These are phyloP conservation scores for Gasterosteus nipponicus DNA, from an alignment of 2,113 vertebrate genomes.

Conservation along the genomic window DNA sequence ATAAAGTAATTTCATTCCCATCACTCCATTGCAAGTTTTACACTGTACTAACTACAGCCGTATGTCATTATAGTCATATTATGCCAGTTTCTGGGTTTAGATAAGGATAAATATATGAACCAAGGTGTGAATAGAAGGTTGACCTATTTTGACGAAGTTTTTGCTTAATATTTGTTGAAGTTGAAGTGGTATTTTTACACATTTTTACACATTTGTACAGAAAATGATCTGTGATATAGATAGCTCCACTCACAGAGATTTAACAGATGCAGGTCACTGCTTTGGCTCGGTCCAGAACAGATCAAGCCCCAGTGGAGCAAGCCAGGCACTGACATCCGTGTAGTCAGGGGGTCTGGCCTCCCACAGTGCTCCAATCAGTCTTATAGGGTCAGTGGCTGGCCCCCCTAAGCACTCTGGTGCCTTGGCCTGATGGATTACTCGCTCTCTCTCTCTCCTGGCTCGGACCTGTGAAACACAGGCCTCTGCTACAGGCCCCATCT, in stretches of 20 bases:
- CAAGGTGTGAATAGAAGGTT: not conserved
- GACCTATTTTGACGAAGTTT: constrained; percentile 7
- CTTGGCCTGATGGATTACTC: constrained; percentile 77
- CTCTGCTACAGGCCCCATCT: constrained; percentile 72
- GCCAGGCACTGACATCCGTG: constrained; percentile 73
- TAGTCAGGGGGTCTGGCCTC: constrained; percentile 69
- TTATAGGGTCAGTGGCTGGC: constrained; percentile 74
- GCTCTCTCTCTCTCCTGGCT: constrained; percentile 71
- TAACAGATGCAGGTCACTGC: constrained; percentile 77
- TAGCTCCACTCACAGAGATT: constrained; percentile 45
- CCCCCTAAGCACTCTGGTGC: constrained; percentile 65
- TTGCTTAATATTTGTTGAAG: not conserved
- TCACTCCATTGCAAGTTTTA: constrained; percentile 48
- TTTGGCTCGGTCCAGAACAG: constrained; percentile 63
- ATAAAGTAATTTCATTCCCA: constrained; percentile 66
- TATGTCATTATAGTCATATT: constrained; percentile 18
- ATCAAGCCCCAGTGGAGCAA: constrained; percentile 72
- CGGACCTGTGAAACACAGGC: constrained; percentile 51
- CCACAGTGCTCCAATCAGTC: constrained; percentile 77
- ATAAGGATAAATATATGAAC: constrained; percentile 5
- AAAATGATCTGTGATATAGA: constrained; percentile 59
- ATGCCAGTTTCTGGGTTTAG: constrained; percentile 4
- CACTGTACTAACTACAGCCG: constrained; percentile 20
- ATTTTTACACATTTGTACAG: constrained; percentile 32
- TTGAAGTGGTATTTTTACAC: constrained; percentile 10